phyloP scores from a whole-genome alignment of 2,888 invertebrate species.

The Chrysina gloriosa region DNA sequence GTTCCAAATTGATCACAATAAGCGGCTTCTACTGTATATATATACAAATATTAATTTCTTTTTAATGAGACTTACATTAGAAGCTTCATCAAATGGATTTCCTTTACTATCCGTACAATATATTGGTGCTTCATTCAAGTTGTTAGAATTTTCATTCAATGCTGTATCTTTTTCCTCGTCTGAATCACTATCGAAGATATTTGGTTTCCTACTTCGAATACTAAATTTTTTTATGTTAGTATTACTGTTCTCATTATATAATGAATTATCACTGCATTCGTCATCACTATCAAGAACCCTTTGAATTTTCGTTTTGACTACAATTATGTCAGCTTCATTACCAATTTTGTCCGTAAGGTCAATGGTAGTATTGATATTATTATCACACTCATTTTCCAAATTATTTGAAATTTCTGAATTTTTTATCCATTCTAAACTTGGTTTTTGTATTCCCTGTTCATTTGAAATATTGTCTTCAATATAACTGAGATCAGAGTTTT shows the following conservation, averaged over 20 bases:
- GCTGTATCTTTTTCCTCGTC: conserved; percentile 33
- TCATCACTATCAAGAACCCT: neutral
- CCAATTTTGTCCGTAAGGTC: too few relatives aligned
- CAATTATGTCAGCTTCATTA: too few relatives aligned
- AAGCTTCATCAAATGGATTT: conserved; percentile 45
- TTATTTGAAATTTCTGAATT: too few relatives aligned
- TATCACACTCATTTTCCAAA: too few relatives aligned
- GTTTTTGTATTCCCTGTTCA: too few relatives aligned
- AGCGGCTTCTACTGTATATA: too few relatives aligned
- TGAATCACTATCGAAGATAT: conserved; percentile 50
- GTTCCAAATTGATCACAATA: too few relatives aligned
- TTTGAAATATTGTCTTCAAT: too few relatives aligned
- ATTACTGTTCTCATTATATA: neutral
- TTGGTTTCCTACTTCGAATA: conserved; percentile 2
- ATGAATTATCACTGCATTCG: neutral
- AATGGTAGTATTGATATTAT: too few relatives aligned
- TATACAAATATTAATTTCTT: too few relatives aligned
- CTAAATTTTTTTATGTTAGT: neutral
- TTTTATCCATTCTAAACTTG: too few relatives aligned
- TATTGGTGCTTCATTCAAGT: conserved; percentile 39
- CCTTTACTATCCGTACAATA: conserved; percentile 48
- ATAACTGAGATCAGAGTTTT: too few relatives aligned
- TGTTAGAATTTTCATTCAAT: conserved; percentile 39
- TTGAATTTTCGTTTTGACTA: neutral
- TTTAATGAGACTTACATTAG: conserved; percentile 14